These are phyloP conservation scores for Anastrepha obliqua DNA, from an alignment of 1,140 invertebrate species.

Conservation along the genomic window DNA sequence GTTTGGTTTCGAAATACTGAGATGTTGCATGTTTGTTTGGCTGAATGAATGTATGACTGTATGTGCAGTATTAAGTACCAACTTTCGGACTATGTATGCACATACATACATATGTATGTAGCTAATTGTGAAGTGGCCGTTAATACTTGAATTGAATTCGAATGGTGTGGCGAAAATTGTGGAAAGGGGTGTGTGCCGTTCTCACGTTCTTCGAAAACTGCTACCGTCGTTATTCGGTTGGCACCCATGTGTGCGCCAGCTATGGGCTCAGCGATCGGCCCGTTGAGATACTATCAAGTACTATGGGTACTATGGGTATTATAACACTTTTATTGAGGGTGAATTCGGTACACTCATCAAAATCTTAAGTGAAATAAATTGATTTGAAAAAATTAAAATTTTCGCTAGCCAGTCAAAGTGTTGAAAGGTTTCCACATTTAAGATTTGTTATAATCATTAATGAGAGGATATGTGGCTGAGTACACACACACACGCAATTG, in stretches of 20 bases:
- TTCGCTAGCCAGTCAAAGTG: constrained; percentile 18
- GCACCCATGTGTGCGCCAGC: not conserved
- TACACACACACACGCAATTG: not conserved
- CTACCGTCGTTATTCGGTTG: not conserved
- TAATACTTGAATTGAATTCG: constrained; percentile 19
- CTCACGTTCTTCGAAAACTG: constrained; percentile 16
- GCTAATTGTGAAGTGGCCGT: constrained; percentile 39
- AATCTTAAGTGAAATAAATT: constrained; percentile 39
- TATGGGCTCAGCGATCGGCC: not conserved
- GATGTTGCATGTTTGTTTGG: too few relatives aligned
- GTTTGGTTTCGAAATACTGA: not conserved
- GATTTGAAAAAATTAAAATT: not conserved
- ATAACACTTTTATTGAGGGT: constrained; percentile 29
- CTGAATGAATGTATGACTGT: too few relatives aligned
- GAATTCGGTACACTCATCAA: constrained; percentile 26
- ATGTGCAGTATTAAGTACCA: too few relatives aligned
- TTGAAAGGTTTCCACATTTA: constrained; percentile 30
- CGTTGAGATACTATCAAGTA: constrained; percentile 15
- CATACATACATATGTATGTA: not conserved
- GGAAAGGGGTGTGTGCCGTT: constrained; percentile 25
- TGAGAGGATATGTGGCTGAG: constrained; percentile 11
- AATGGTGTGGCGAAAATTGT: constrained; percentile 7
- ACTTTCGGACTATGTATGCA: too few relatives aligned
- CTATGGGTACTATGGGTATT: not conserved
- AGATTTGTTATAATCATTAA: constrained; percentile 36